Base-by-base conservation (phyloP, 2,888 invertebrate species). In the Subacronicta megacephala region DNA sequence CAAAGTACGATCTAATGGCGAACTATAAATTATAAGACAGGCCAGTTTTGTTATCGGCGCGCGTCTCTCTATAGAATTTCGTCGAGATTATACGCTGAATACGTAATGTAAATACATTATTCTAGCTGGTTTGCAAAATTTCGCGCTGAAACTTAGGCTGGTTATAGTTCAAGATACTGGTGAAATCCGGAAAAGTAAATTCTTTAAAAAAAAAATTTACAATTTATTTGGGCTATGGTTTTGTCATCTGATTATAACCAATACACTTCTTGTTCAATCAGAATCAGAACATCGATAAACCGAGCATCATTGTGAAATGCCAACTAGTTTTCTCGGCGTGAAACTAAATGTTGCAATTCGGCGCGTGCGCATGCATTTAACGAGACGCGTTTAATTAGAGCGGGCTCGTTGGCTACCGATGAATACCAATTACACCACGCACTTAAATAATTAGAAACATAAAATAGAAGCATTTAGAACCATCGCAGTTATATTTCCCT, bases 41-140 rank as follows among this genome's bases (percentile, higher is more conserved):
- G 84, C 85, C 74, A 79, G 88, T 88, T 89, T 85, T 89, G 89
- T 88, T 93, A 93, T 92, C 91, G 88, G 77, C 78, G 76, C 80
- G 80, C 83, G 83, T 82, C 87, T 81, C 84, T 83, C 84, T 87
- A 89, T 84, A 90, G 87, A 90, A 91, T 92, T 92, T 91, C 86
- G 89, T 88, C 75, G 87, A 90, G 90, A 91, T 92, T 91, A 89
- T 87, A 83, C 77, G 62, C 78, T 83, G 90, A 88, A 92, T 92
- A 87, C 86, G 81, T 90, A 91, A 92, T 92, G 82, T 77, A 81
- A 85, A 85, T 80, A 72, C 80, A 83, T 85, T 87, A 88, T 85
- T 87, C 82, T 57, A 37, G 37, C 17, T 81, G 76, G 78, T 71
- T 68, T 66, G 67, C 60, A 61, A 72, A 65, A 62, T 70, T 56